Conservation (phyloP, 2,797 vertebrate species). For the Pterois miles region DNA sequence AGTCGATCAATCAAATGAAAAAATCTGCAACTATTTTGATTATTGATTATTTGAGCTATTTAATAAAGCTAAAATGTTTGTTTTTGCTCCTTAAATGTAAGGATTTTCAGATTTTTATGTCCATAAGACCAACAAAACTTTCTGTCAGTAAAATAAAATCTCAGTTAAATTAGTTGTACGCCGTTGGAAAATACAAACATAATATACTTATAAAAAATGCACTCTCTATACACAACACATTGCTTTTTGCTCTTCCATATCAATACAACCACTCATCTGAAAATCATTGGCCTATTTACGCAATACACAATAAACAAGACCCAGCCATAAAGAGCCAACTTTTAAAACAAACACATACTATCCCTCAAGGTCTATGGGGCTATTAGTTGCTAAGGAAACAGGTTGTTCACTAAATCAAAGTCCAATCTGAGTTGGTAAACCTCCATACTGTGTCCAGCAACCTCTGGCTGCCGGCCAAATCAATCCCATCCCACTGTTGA, state of each 20-base stretch:
- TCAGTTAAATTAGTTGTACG: background rate
- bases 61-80: background rate
- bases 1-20: background rate
- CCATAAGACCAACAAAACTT: background rate
- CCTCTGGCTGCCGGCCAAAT: conserved; percentile 19
- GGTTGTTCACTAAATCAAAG: conserved; percentile 67
- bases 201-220: background rate
- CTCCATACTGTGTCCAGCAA: conserved; percentile 23
- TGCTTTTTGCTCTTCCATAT: conserved; percentile 11
- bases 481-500: conserved; percentile 35
- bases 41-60: background rate
- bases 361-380: conserved; percentile 51
- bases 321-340: conserved; percentile 43
- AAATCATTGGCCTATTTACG: conserved; percentile 39
- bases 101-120: background rate
- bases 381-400: conserved; percentile 68
- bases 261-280: conserved; percentile 34
- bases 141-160: background rate
- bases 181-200: background rate
- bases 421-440: conserved; percentile 57
- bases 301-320: conserved; percentile 43
- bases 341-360: conserved; percentile 62
- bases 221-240: background rate
- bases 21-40: background rate
- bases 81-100: background rate